Evolutionary conservation across 1,140 invertebrate species (phyloP), one percentile per base, ranked within the genome.

Genomic region (Nixonia krombeini): DNA sequence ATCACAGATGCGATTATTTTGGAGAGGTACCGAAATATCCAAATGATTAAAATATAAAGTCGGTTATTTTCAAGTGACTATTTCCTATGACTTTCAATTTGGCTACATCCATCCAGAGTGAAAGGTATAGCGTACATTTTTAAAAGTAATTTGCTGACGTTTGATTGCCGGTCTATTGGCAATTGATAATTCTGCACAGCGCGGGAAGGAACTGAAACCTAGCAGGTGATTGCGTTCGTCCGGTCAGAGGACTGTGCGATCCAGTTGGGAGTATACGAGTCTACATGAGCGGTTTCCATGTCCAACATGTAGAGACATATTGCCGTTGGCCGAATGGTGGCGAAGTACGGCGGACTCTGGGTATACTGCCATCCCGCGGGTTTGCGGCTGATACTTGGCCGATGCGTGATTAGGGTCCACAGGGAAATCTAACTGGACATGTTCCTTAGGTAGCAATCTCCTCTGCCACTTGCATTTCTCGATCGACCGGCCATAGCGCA

Each of bases 391-490:
- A 71, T 78, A 73, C 71, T 72, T 73, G 57, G 58, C 64, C 73
- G 73, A 73, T 70, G 73, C 75, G 73, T 82, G 73, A 83, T 83
- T 80, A 78, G 68, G 72, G 76, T 76, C 81, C 79, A 13, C 53
- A 40, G 81, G 80, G 81, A 83, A 83, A 83, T 83, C 78, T 76
- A 77, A 23, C 46, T 45, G 70, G 58, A 80, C 73, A 77, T 72
- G 79, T 72, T 38, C 45, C 49, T 63, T 44, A 57, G 51, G 38
- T 40, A 46, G 44, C 6, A 8, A 15, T 42, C 42, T 26, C 29
- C 15, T 57, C n/a, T 50, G 23, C 21, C n/a, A 21, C 10, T 29
- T 16, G 8, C 13, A 37, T 18, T 37, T 63, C 53, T 28, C 28
- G 44, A 49, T 55, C 53, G 33, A 33, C 7, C 55, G 17, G 41